Conservation (phyloP, 2,888 invertebrate species). For the Melinaea marsaeus region DNA sequence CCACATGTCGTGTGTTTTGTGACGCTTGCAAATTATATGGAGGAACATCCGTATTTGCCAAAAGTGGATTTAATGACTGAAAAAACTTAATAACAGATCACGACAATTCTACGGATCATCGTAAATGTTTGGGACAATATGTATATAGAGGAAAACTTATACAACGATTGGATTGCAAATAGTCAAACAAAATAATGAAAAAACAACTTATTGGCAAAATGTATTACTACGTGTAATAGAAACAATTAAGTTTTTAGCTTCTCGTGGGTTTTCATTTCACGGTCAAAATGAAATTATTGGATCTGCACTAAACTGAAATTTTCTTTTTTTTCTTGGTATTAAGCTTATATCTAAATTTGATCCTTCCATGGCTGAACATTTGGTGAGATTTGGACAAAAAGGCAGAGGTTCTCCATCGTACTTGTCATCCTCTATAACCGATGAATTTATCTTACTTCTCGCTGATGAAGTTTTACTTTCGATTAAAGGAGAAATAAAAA, state of each 20-base stretch:
- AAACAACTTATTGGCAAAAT: constrained; percentile 22
- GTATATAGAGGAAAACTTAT: constrained; percentile 18
- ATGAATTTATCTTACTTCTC: constrained; percentile 9
- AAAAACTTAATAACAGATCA: constrained; percentile 22
- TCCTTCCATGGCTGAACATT: constrained; percentile 33
- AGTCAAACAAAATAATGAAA: constrained; percentile 23
- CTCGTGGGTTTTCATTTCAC: constrained; percentile 18
- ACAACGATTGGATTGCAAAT: constrained; percentile 16
- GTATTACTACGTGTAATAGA: constrained; percentile 14
- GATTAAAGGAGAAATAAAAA: constrained; percentile 8
- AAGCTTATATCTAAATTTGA: constrained; percentile 34
- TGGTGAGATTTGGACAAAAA: constrained; percentile 30
- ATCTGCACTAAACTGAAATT: constrained; percentile 18
- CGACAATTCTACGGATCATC: constrained; percentile 18
- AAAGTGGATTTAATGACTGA: constrained; percentile 21
- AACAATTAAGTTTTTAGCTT: constrained; percentile 9
- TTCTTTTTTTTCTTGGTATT: constrained; percentile 14
- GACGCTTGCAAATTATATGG: constrained; percentile 13
- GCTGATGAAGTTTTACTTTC: constrained; percentile 9
- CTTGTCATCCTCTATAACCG: constrained; percentile 15
- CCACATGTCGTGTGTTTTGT: not conserved
- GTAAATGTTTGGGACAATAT: constrained; percentile 19
- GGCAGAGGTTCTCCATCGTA: constrained; percentile 34
- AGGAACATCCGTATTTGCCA: constrained; percentile 21
- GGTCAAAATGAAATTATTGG: constrained; percentile 15